Evolutionary conservation across 2,797 vertebrate species (phyloP), one percentile per base, ranked within the genome.

Genomic region (Vespertilio murinus): DNA sequence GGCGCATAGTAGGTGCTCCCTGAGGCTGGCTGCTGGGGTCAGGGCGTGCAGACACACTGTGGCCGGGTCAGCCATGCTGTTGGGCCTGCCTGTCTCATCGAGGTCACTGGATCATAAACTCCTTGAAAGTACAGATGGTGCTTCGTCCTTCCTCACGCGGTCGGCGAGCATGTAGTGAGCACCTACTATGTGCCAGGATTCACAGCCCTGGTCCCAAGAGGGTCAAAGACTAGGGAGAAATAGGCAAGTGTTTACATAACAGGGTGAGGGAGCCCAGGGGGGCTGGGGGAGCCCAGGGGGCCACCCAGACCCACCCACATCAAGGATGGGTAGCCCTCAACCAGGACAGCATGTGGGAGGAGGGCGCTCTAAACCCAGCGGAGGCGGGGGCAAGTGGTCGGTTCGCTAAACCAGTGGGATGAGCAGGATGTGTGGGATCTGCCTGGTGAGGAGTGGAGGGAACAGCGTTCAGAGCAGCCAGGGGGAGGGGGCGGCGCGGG

Each of bases 341-440:
- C 61, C 38, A 11, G 52, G 54, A 28, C 17, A 35, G 33, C 0
- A 11, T 20, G 28, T 0, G 10, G 14, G 22, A 28, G 59, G 64
- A 45, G 49, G 42, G 0, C 0, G 0, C n/a, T 40, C 28, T 5
- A 8, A 0, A 0, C 38, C 3, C 4, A 64, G 33, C 77, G 18
- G 28, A 59, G 69, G n/a, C 30, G 14, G 28, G 45, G 47, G 71
- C 3, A 1, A 30, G 42, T 17, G 71, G 38, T 59, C 54, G 16
- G 28, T 69, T 10, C 0, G 2, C 52, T 28, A 30, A 30, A 16
- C 22, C 13, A 17, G 52, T 25, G 38, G 30, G 83, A 25, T 22
- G 52, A 78, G 65, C 42, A 6, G 22, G 64, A 2, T 17, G 71
- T 23, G 0, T 2, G 28, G 17, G 30, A 54, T 64, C 40, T 80